Conservation (phyloP, 1,140 invertebrate species). For the Bradysia coprophila region DNA sequence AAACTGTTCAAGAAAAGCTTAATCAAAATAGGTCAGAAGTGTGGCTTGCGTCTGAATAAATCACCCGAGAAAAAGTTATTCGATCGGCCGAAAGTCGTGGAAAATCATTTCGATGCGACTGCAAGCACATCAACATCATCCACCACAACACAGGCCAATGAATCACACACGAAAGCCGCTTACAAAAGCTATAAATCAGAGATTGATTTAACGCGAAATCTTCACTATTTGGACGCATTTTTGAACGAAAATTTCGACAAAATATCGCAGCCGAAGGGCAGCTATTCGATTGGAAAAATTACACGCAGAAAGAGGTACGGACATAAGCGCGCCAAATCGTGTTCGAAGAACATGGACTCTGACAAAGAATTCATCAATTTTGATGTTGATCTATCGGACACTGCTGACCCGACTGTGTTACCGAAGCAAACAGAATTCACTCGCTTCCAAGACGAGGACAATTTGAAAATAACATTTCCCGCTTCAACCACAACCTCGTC, state of each 20-base stretch:
- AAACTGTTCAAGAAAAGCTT: neutral
- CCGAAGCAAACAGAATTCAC: too few relatives aligned
- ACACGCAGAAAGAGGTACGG: neutral
- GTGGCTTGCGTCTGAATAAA: neutral
- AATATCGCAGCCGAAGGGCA: neutral
- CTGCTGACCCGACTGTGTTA: neutral
- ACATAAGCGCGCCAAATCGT: slow-evolving; percentile 16
- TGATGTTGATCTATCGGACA: neutral
- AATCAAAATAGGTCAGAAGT: slow-evolving; percentile 1
- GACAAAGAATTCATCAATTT: neutral
- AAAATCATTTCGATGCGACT: too few relatives aligned
- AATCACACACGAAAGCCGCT: slow-evolving; percentile 14
- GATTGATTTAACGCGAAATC: slow-evolving; percentile 21
- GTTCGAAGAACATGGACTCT: slow-evolving; percentile 3
- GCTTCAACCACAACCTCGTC: neutral
- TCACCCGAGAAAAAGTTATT: neutral
- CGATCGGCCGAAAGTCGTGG: neutral
- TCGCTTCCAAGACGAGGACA: neutral
- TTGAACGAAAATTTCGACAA: slow-evolving; percentile 19
- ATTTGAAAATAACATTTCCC: neutral
- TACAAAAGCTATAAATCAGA: slow-evolving; percentile 24
- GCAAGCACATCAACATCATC: too few relatives aligned
- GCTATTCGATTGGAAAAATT: neutral
- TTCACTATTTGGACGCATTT: slow-evolving; percentile 21
- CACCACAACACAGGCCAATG: too few relatives aligned